Conservation (phyloP, 2,888 invertebrate genomes). For the Prosopocoilus inquinatus region DNA sequence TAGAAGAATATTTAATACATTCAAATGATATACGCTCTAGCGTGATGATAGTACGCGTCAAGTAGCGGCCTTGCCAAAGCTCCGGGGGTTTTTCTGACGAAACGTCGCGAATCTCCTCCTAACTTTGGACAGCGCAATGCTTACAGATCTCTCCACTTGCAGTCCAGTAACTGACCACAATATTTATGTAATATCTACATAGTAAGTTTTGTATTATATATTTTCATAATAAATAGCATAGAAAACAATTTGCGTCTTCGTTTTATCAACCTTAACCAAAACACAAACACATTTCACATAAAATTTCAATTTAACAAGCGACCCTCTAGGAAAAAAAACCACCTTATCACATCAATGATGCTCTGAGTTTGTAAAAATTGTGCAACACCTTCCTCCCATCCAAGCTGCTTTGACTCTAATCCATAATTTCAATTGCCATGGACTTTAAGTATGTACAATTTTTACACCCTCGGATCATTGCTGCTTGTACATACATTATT, state of each 20-base stretch:
- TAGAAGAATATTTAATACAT: conserved; percentile 35
- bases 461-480: no score
- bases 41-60: conserved; percentile 40
- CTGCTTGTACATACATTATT: no score
- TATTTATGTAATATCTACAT: conserved; percentile 45
- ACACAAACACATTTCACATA: no score
- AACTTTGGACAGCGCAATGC: conserved; percentile 32
- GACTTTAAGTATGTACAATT: no score
- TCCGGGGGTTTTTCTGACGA: conserved; percentile 33
- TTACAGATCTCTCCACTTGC: conserved; percentile 47
- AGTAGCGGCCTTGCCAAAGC: conserved; percentile 43
- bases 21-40: conserved; percentile 41
- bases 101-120: conserved; percentile 27
- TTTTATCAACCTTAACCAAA: neutral
- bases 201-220: conserved; percentile 56
- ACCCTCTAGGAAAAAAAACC: no score
- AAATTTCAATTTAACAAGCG: no score
- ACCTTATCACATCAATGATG: no score
- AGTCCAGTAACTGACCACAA: conserved; percentile 53
- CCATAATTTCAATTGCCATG: no score
- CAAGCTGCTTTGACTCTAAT: no score
- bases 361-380: no score
- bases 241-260: conserved; percentile 39
- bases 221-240: conserved; percentile 55
- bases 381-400: no score